Conservation (phyloP, 2,888 invertebrate genomes). For the Drosophila setosimentum region DNA sequence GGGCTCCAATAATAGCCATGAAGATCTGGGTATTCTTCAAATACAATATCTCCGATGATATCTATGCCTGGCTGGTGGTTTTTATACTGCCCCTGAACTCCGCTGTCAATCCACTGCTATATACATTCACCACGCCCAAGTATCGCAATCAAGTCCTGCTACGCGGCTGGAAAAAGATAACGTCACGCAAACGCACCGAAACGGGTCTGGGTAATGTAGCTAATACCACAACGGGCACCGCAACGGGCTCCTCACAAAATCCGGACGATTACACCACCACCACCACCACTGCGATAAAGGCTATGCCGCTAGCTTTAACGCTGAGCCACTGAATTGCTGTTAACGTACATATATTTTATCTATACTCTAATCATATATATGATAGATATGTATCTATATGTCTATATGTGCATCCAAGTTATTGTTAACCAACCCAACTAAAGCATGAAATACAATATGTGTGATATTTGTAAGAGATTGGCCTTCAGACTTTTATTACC, state of each 20-base stretch:
- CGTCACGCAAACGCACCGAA: conserved; percentile 82
- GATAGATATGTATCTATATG: conserved; percentile 39
- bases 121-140: conserved; percentile 89
- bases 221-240: conserved; percentile 80
- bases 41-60: conserved; percentile 87
- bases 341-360: conserved; percentile 41
- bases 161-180: conserved; percentile 85
- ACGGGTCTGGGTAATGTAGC: conserved; percentile 80
- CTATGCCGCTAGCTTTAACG: conserved; percentile 69
- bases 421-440: conserved; percentile 62
- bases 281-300: conserved; percentile 40
- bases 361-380: conserved; percentile 43
- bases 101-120: conserved; percentile 88
- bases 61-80: conserved; percentile 89
- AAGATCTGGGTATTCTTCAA: conserved; percentile 88
- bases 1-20: conserved; percentile 89
- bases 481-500: conserved; percentile 3
- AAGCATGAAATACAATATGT: conserved; percentile 73
- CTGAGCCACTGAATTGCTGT: conserved; percentile 43
- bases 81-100: conserved; percentile 89
- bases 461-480: conserved; percentile 72
- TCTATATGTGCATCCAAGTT: conserved; percentile 60
- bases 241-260: conserved; percentile 83
- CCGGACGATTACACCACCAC: conserved; percentile 74
- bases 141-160: conserved; percentile 86